Percentiles rank a stretch among this genome's conserved stretches.
These are phyloP conservation scores for Motacilla tschutschensis DNA, from an alignment of 2,113 vertebrate species.

Conservation along the genomic window DNA sequence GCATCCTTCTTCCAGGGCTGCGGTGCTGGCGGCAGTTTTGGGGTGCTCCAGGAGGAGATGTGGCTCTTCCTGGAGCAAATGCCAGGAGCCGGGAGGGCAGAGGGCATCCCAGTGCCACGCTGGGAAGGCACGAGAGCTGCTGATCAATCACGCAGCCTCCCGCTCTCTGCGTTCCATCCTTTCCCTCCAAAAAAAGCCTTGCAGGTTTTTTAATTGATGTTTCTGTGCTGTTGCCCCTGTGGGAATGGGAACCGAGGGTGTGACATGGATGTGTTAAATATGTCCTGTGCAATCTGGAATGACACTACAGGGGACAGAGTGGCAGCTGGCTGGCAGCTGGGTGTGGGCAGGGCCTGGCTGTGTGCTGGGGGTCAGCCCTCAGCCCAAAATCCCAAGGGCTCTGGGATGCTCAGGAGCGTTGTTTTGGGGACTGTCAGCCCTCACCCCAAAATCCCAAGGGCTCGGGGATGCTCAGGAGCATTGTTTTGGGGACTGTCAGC, in stretches of 20 bases:
- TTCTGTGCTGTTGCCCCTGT: not conserved
- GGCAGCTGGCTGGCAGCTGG: not conserved
- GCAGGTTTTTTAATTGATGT: not conserved
- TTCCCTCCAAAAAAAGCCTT: not conserved
- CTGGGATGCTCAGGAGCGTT: rapidly evolving
- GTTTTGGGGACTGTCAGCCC: not conserved
- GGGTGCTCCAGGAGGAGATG: not conserved
- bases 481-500: not conserved
- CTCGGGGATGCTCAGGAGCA: rapidly evolving
- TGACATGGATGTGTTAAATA: not conserved
- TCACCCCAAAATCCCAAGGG: not conserved
- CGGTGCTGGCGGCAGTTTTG: rapidly evolving
- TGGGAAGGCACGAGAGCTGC: not conserved
- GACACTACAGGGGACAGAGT: rapidly evolving
- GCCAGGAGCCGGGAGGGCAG: rapidly evolving
- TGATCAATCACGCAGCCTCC: rapidly evolving
- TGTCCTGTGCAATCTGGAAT: not conserved
- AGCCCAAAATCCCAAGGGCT: not conserved
- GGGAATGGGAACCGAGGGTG: not conserved
- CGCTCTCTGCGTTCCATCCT: rapidly evolving
- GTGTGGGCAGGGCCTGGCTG: not conserved
- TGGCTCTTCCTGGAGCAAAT: not conserved
- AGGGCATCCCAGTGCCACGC: not conserved
- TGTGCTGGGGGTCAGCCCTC: not conserved
- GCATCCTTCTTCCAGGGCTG: not conserved